Conservation (phyloP, 2,888 invertebrate species). For the Minunthozetes semirufus region DNA sequence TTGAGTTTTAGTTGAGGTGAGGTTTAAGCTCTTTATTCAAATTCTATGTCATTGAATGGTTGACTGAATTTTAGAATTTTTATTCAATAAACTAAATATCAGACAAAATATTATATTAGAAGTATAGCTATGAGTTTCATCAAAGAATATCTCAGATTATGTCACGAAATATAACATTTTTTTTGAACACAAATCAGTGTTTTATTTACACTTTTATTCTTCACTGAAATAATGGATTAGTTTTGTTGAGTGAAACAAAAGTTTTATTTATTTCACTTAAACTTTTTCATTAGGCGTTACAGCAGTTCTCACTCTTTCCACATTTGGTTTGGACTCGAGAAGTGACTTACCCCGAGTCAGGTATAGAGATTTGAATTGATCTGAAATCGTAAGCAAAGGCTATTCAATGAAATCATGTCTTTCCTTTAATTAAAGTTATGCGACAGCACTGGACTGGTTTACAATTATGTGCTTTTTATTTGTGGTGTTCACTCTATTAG, state of each 20-base stretch:
- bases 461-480: slow-evolving; percentile 85
- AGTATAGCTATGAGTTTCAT: too few relatives aligned
- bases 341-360: slow-evolving; percentile 84
- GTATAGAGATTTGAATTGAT: background rate
- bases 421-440: slow-evolving; percentile 54
- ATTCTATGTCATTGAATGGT: too few relatives aligned
- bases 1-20: too few relatives aligned
- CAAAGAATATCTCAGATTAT: too few relatives aligned
- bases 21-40: too few relatives aligned
- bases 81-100: too few relatives aligned
- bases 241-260: background rate
- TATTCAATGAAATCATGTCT: too few relatives aligned
- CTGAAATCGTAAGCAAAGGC: background rate
- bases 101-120: too few relatives aligned
- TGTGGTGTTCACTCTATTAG: slow-evolving; percentile 81
- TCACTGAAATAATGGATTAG: background rate
- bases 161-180: too few relatives aligned
- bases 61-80: too few relatives aligned
- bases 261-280: background rate
- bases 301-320: slow-evolving; percentile 83
- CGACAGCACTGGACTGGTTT: slow-evolving; percentile 92
- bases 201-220: background rate
- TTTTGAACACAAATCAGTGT: background rate
- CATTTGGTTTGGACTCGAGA: slow-evolving; percentile 77
- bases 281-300: slow-evolving; percentile 62